Base-by-base conservation (phyloP, 2,888 invertebrate genomes). In the Sphecodes monilicornis region DNA sequence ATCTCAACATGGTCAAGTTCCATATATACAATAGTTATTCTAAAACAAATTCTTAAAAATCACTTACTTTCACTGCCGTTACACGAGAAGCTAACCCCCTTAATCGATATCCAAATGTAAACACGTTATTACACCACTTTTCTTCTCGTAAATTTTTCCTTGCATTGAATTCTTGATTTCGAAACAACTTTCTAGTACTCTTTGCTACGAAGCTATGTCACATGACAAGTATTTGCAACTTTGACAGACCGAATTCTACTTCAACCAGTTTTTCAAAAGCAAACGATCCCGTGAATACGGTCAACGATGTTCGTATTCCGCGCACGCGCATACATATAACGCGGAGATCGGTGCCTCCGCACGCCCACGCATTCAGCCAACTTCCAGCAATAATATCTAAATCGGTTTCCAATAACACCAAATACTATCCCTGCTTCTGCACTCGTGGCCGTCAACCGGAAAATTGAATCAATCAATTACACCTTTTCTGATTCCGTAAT, bases 381-480 rank as follows among this genome's bases (percentile, higher is more conserved):
- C 50, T 54, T 41, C 41, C 76, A 70, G 4, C 29, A 32, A 32
- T 18, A 66, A 72, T n/a, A 66, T 69, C 69, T 36, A 75, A 80
- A 80, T 76, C 46, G 32, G n/a, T 36, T 54, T 57, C 32, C 22
- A 46, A 46, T 36, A 43, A 36, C 18, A 22, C 46, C 39, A 39
- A 68, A 68, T 68, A 68, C 39, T 13, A n/a, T 13, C 3, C 6
- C 18, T 2, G 6, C 41, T 64, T 50, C 26, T n/a, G 22, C 10
- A 5, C 16, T 13, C 26, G 18, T 26, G 41, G 41, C 43, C 66
- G 16, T 68, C 54, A 32, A 46, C 36, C 72, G 29, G 80, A 69
- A 80, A 82, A 82, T 80, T 29, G 50, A 80, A 74, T 74, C 69
- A 60, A 73, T 82, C 73, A 41, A 80, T 82, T 74, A 71, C 81